Percentiles rank a stretch among this genome's conserved stretches.
phyloP scores from a whole-genome alignment of 2,888 invertebrate species.

The Unio pictorum region DNA sequence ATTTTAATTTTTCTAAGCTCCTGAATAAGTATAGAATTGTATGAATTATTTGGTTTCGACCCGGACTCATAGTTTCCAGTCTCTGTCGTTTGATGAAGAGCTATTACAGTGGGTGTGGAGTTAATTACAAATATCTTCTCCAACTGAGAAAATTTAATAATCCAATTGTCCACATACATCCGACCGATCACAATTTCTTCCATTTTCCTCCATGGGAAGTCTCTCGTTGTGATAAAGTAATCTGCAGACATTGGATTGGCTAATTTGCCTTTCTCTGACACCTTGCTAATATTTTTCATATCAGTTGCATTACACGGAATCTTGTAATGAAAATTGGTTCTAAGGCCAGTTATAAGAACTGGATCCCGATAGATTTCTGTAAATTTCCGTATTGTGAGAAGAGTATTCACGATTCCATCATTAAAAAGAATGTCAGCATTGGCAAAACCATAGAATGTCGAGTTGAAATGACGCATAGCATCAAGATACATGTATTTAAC shows the following conservation, averaged over 20 bases:
- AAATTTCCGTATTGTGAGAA: no score
- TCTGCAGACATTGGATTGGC: constrained; percentile 12
- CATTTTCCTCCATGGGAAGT: constrained; percentile 7
- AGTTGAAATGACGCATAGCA: no score
- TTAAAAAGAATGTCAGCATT: no score
- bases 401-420: no score
- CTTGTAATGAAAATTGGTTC: background rate
- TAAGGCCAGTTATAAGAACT: background rate
- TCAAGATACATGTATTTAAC: no score
- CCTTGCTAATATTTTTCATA: constrained; percentile 3
- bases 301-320: no score
- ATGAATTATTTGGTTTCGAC: no score
- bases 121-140: constrained; percentile 5
- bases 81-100: constrained; percentile 13
- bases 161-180: constrained; percentile 7
- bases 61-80: background rate
- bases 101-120: constrained; percentile 7
- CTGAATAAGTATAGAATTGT: no score
- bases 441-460: no score
- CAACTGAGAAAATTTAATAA: constrained; percentile 3
- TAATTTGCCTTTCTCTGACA: constrained; percentile 1
- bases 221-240: constrained; percentile 12
- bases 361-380: no score
- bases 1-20: no score
- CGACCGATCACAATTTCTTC: constrained; percentile 11